Percentiles rank a stretch among this genome's conserved stretches.
These are phyloP conservation scores for Atractosteus spatula DNA, from an alignment of 2,113 vertebrate genomes.

Conservation along the genomic window DNA sequence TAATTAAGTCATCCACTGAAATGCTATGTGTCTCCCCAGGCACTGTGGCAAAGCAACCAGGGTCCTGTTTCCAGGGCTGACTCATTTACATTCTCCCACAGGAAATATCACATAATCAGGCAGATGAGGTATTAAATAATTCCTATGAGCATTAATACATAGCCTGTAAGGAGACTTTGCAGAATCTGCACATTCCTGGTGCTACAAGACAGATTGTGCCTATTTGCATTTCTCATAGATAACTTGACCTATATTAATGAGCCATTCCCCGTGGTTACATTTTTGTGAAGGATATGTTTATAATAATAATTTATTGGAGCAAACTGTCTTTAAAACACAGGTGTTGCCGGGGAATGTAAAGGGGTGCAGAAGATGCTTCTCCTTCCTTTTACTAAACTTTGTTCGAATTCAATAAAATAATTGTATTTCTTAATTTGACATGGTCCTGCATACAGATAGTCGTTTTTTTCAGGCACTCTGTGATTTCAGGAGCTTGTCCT, in stretches of 20 bases:
- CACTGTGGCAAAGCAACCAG: conserved; percentile 39
- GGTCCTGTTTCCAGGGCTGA: conserved; percentile 56
- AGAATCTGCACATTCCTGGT: neutral
- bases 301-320: neutral
- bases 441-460: too few species aligned
- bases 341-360: neutral
- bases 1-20: conserved; percentile 72
- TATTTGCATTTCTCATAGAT: conserved; percentile 22
- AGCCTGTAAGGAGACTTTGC: conserved; percentile 19
- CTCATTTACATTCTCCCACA: conserved; percentile 48
- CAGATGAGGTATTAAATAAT: conserved; percentile 51
- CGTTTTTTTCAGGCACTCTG: too few species aligned
- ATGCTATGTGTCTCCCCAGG: conserved; percentile 61
- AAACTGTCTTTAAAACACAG: neutral
- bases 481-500: too few species aligned
- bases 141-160: conserved; percentile 27
- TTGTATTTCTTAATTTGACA: too few species aligned
- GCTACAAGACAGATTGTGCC: conserved; percentile 21
- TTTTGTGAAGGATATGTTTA: conserved; percentile 10
- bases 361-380: too few species aligned
- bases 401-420: too few species aligned
- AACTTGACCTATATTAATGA: conserved; percentile 31
- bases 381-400: too few species aligned
- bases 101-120: conserved; percentile 48
- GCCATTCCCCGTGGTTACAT: conserved; percentile 10